Conservation (phyloP, 2,888 invertebrate species). For the Drosophila birchii region DNA sequence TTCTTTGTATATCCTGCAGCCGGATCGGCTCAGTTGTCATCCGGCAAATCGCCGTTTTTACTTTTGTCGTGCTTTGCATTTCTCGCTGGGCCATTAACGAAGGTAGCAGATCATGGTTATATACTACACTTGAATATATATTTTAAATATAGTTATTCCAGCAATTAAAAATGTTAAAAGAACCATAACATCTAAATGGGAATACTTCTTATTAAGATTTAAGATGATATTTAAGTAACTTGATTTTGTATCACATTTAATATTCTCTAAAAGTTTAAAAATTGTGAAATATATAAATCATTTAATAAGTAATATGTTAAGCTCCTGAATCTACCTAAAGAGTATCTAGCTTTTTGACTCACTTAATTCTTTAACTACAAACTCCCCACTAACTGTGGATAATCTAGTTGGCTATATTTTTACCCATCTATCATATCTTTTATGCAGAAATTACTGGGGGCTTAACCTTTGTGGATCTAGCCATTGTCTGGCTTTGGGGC, state of each 20-base stretch:
- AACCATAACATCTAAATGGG: neutral
- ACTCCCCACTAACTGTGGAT: neutral
- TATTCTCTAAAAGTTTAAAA: no score
- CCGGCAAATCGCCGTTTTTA: conserved; percentile 43
- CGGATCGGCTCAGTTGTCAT: conserved; percentile 60
- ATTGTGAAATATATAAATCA: no score
- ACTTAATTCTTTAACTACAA: neutral
- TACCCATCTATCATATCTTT: conserved; percentile 1
- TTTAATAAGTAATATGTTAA: neutral
- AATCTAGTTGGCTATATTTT: neutral
- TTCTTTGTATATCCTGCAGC: conserved; percentile 12
- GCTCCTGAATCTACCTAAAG: no score
- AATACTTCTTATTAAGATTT: neutral
- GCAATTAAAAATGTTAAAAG: no score
- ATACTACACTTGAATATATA: no score
- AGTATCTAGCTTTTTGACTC: neutral
- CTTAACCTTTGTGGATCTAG: conserved; percentile 7
- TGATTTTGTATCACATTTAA: neutral
- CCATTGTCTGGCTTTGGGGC: conserved; percentile 15
- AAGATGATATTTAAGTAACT: neutral
- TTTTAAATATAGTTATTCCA: no score
- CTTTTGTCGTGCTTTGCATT: conserved; percentile 51
- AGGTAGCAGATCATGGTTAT: no score
- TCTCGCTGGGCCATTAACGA: conserved; percentile 1
- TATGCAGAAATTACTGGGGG: conserved; percentile 6